phyloP scores from a whole-genome alignment of 2,888 invertebrate genomes.

The Pristionchus exspectatus region DNA sequence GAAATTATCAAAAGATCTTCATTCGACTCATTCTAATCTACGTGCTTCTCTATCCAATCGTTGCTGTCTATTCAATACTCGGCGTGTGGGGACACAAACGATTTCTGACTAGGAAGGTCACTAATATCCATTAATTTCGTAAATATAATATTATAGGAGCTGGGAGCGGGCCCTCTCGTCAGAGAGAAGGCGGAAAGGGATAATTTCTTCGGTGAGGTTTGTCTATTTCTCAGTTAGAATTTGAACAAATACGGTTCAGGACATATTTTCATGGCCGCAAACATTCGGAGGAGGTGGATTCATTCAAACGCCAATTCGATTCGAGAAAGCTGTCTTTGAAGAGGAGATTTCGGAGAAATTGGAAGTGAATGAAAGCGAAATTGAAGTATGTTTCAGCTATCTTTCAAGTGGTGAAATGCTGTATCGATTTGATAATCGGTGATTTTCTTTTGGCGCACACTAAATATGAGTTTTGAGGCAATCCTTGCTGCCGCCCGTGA shows the following conservation, averaged over 20 bases:
- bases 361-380: neutral
- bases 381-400: neutral
- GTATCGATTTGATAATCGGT: too few relatives aligned
- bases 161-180: neutral
- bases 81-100: conserved; percentile 24
- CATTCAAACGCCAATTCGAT: neutral
- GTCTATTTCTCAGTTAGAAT: neutral
- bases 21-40: conserved; percentile 32
- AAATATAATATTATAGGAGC: neutral
- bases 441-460: neutral
- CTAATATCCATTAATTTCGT: too few relatives aligned
- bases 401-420: neutral
- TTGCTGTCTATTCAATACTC: conserved; percentile 42
- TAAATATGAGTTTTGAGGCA: neutral
- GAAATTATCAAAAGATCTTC: conserved; percentile 25
- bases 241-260: neutral
- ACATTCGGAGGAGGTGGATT: neutral
- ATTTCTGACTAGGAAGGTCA: neutral
- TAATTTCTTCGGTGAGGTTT: neutral
- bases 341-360: neutral
- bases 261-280: neutral
- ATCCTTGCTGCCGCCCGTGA: neutral
- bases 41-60: conserved; percentile 33
- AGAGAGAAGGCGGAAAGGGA: neutral
- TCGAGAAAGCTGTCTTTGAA: neutral